Percentiles rank a stretch among this genome's conserved stretches.
Conservation (phyloP, 1,140 invertebrate species). For the Danaus melanippus region DNA sequence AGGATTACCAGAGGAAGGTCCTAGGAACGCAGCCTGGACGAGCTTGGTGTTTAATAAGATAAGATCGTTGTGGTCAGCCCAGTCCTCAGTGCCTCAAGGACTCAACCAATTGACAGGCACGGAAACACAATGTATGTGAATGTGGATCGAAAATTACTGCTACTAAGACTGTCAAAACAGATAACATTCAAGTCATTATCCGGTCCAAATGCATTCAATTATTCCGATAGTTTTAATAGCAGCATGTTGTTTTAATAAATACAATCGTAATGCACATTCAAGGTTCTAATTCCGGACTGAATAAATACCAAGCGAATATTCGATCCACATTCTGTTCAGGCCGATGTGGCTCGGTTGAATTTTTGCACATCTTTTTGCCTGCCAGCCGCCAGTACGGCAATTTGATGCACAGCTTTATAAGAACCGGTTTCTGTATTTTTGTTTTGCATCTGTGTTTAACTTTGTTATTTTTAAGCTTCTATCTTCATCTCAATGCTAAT, state of each 20-base stretch:
- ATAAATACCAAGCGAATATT: slow-evolving; percentile 40
- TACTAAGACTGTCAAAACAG: background rate
- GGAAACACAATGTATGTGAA: slow-evolving; percentile 46
- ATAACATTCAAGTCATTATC: slow-evolving; percentile 3
- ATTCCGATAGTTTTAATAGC: background rate
- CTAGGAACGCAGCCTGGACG: slow-evolving; percentile 76
- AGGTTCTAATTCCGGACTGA: slow-evolving; percentile 37
- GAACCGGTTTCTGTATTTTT: slow-evolving; percentile 43
- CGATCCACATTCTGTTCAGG: slow-evolving; percentile 52
- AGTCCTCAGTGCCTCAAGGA: slow-evolving; percentile 79
- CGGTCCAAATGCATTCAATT: background rate
- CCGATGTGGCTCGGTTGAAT: slow-evolving; percentile 44
- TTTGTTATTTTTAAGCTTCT: slow-evolving; percentile 23
- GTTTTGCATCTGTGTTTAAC: slow-evolving; percentile 35
- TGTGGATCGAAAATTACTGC: slow-evolving; percentile 33
- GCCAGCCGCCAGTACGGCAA: slow-evolving; percentile 40
- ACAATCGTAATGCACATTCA: slow-evolving; percentile 12
- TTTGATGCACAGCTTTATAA: slow-evolving; percentile 47
- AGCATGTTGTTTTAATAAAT: background rate
- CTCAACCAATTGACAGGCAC: slow-evolving; percentile 84
- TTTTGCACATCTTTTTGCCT: slow-evolving; percentile 63
- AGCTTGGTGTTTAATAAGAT: slow-evolving; percentile 88
- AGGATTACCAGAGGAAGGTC: slow-evolving; percentile 64
- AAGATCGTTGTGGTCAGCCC: slow-evolving; percentile 85
- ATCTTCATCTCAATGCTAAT: slow-evolving; percentile 24